Base-by-base conservation (phyloP, 1,140 invertebrate genomes). In the Pogonomyrmex barbatus region DNA sequence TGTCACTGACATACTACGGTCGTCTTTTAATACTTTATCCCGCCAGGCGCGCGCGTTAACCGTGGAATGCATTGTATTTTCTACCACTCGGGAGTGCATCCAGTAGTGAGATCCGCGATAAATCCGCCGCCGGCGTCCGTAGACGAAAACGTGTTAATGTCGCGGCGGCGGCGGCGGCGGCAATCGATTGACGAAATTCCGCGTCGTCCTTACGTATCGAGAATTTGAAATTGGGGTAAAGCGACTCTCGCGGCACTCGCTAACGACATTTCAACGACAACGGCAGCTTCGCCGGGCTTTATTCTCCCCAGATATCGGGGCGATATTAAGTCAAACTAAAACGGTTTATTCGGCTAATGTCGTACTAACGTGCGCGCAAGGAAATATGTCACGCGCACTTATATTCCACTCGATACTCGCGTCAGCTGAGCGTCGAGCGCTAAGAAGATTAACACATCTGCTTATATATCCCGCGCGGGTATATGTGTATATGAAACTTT, bases 381-480 rank as follows among this genome's bases (percentile, higher is more conserved):
- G 47, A 78, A 83, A 83, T 83, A 73, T 83, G 79, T 83, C 54
- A 42, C n/a, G 47, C 45, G 36, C 47, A 85, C 36, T 85, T 85
- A 77, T 85, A 85, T 85, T 85, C 24, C 60, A 24, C 47, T 85
- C 73, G 82, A 85, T 78, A 78, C 9, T 8, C 14, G 58, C 82
- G 60, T 85, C 60, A 85, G 73, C 73, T 67, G 79, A 87, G 63
- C n/a, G 63, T 62, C 60, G 67, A 63, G 24, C 78, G 68, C 36
- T 84, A 87, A 87, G 85, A 83, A 75, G 85, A 87, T 87, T 87
- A 87, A 83, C 85, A 71, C 58, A 82, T 83, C 33, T 54, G 39
- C 42, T 87, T 65, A 83, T 65, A 50, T 83, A 24, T 24, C 24
- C 24, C 54, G 24, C 54, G 9, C n/a, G 30, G 9, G 1, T 24